These are phyloP conservation scores for Gracilinanus agilis DNA, from an alignment of 2,113 vertebrate species.

Conservation along the genomic window DNA sequence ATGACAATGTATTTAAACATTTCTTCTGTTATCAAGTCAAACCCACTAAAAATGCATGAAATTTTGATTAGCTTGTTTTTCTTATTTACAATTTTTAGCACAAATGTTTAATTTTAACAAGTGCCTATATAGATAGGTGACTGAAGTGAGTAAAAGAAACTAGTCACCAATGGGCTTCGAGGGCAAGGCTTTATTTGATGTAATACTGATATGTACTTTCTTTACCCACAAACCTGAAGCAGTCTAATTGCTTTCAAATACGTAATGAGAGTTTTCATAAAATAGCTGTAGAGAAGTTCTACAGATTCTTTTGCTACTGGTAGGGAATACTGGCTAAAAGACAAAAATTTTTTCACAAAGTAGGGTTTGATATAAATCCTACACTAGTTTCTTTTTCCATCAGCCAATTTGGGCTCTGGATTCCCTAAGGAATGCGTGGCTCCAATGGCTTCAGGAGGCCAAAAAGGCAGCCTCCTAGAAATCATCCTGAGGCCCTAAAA, in stretches of 20 bases:
- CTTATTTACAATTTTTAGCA: too few species aligned
- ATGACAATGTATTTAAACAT: too few species aligned
- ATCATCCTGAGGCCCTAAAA: background rate
- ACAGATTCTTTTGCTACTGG: background rate
- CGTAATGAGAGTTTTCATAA: background rate
- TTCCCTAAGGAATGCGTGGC: background rate
- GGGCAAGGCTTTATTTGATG: background rate
- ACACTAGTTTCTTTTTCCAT: background rate
- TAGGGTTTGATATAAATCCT: background rate
- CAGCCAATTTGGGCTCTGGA: background rate
- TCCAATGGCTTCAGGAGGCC: background rate
- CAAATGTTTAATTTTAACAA: too few species aligned
- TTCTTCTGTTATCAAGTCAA: too few species aligned
- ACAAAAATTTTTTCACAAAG: background rate
- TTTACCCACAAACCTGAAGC: background rate
- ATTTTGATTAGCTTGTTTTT: too few species aligned
- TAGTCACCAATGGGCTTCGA: background rate
- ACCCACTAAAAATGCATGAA: too few species aligned
- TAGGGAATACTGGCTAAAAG: constrained; percentile 16
- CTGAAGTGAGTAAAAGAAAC: background rate
- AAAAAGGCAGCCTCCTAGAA: background rate
- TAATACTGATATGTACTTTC: background rate
- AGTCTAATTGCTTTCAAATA: constrained; percentile 11
- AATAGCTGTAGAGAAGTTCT: background rate
- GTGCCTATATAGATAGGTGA: background rate